Conservation (phyloP, 2,797 vertebrate genomes). For the Pseudochirops corinnae region DNA sequence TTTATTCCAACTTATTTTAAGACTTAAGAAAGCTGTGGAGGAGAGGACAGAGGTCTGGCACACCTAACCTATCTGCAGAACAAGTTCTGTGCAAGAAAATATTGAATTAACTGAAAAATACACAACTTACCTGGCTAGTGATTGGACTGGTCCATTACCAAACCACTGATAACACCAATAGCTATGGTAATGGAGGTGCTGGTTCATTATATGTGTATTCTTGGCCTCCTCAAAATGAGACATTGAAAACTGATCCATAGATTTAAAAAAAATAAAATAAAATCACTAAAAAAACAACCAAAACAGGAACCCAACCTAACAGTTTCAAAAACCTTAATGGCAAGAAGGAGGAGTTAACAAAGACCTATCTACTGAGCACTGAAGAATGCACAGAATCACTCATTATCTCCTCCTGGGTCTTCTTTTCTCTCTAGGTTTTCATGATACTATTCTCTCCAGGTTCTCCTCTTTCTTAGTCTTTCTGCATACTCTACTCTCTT, state of each 20-base stretch:
- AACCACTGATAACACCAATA: not conserved
- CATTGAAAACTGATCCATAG: not conserved
- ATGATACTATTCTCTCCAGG: not conserved
- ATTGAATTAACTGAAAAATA: not conserved
- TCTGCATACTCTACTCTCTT: not conserved
- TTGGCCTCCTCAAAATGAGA: not conserved
- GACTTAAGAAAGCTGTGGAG: not conserved
- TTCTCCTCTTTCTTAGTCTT: not conserved
- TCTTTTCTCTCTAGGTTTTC: not conserved
- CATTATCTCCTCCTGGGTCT: not conserved
- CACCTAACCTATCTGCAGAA: not conserved
- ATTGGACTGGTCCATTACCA: not conserved
- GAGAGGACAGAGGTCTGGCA: not conserved
- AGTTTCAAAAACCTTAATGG: not conserved
- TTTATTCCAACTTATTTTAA: conserved; percentile 38
- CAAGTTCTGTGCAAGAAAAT: not conserved
- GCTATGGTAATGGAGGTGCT: not conserved
- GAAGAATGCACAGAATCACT: not conserved
- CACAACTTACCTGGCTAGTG: not conserved
- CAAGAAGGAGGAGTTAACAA: not conserved
- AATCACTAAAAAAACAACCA: not conserved
- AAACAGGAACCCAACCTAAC: not conserved
- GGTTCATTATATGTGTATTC: not conserved
- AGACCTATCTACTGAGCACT: not conserved
- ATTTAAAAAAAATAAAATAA: too few relatives aligned